phyloP scores from a whole-genome alignment of 1,140 invertebrate genomes.

The Chrysoperla carnea region DNA sequence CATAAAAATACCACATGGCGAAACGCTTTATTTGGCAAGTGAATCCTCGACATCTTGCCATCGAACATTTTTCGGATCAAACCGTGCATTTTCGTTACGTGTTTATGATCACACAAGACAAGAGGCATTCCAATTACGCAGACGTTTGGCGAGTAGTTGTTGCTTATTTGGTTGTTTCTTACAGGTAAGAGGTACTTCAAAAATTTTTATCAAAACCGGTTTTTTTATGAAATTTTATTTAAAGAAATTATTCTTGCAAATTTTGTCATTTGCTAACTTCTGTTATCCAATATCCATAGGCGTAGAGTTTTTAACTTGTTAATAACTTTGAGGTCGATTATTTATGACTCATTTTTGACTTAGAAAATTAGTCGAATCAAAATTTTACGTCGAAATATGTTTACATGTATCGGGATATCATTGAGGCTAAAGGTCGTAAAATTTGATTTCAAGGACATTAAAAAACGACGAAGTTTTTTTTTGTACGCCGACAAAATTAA shows the following conservation, averaged over 20 bases:
- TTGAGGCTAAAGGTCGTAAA: no score
- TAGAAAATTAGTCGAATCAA: no score
- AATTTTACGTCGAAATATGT: no score
- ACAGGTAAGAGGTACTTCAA: not conserved
- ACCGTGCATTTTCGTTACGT: not conserved
- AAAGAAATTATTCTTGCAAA: not conserved
- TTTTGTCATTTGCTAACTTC: not conserved
- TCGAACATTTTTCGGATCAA: not conserved
- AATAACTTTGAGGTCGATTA: no score
- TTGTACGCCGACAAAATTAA: no score
- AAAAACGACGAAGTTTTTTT: no score
- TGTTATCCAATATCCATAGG: no score
- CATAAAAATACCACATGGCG: not conserved
- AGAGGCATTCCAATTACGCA: not conserved
- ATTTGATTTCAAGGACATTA: no score
- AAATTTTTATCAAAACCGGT: not conserved
- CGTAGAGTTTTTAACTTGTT: no score
- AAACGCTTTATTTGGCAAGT: not conserved
- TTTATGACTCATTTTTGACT: no score
- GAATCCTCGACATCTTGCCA: not conserved
- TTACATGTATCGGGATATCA: no score
- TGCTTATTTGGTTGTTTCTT: not conserved
- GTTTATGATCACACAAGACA: not conserved
- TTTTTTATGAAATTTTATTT: not conserved
- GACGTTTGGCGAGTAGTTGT: not conserved